Conservation (phyloP, 2,888 invertebrate species). For the Acleris emargana region DNA sequence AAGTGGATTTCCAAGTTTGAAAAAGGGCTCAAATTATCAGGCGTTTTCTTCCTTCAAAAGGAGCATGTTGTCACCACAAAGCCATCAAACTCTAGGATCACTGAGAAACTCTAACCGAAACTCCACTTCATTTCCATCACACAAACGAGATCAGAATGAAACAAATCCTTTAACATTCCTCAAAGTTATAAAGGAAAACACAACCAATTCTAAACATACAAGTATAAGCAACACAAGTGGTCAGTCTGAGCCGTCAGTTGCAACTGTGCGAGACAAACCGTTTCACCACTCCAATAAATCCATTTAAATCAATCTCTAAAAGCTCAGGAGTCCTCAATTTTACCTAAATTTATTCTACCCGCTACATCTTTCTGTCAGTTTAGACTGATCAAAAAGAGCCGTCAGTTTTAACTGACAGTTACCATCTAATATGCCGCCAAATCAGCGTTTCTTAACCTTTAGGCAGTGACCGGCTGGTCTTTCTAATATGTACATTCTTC, state of each 20-base stretch:
- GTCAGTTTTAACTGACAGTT: conserved; percentile 9
- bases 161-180: neutral
- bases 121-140: neutral
- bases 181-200: neutral
- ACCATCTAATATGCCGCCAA: neutral
- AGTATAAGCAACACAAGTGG: neutral
- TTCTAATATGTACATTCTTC: conserved; percentile 42
- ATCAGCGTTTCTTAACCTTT: conserved; percentile 37
- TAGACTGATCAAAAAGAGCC: neutral
- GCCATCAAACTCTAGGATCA: neutral
- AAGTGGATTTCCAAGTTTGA: too few species aligned
- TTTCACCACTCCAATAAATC: too few species aligned
- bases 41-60: too few species aligned
- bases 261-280: too few species aligned
- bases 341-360: neutral
- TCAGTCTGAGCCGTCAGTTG: too few species aligned
- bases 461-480: conserved; percentile 78
- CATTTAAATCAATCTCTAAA: too few species aligned
- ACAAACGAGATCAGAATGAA: neutral
- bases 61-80: too few species aligned
- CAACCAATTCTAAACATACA: neutral
- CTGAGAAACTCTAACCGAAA: neutral
- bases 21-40: too few species aligned
- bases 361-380: neutral
- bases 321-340: neutral